Evolutionary conservation across 2,888 invertebrate species (phyloP).

Genomic region (Ryuthela nishihirai): DNA sequence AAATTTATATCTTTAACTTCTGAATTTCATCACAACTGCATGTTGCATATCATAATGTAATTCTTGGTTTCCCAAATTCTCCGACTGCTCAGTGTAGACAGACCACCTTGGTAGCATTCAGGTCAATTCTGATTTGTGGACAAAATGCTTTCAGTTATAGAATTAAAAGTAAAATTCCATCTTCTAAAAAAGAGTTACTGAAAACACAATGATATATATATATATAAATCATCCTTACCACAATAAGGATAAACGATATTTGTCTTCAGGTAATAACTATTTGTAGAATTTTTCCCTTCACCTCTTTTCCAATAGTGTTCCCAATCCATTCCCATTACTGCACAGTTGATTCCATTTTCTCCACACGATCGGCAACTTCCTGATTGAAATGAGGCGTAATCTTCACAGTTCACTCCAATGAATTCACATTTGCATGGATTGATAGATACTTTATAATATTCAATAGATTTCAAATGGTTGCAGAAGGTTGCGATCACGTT

Average conservation of each 20-base stretch:
- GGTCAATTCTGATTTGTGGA: no score
- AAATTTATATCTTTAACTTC: no score
- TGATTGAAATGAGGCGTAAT: conserved; percentile 9
- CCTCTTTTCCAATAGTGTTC: neutral
- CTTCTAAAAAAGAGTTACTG: no score
- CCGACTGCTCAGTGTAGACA: no score
- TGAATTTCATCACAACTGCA: no score
- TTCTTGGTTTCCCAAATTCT: no score
- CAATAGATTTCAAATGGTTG: conserved; percentile 28
- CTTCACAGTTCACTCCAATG: conserved; percentile 11
- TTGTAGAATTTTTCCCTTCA: neutral
- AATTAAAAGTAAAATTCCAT: no score
- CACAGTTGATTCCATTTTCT: conserved; percentile 7
- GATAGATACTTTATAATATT: conserved; percentile 26
- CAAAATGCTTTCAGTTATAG: no score
- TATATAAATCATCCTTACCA: no score
- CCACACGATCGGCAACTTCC: conserved; percentile 1
- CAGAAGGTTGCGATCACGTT: conserved; percentile 21
- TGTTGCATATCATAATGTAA: no score
- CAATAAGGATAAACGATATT: conserved; percentile 18
- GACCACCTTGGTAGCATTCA: no score
- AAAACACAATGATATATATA: no score
- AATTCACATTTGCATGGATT: conserved; percentile 22
- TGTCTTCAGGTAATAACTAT: conserved; percentile 26
- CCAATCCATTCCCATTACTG: conserved; percentile 29